phyloP scores from a whole-genome alignment of 2,888 invertebrate species.

The Heliconius cydno region DNA sequence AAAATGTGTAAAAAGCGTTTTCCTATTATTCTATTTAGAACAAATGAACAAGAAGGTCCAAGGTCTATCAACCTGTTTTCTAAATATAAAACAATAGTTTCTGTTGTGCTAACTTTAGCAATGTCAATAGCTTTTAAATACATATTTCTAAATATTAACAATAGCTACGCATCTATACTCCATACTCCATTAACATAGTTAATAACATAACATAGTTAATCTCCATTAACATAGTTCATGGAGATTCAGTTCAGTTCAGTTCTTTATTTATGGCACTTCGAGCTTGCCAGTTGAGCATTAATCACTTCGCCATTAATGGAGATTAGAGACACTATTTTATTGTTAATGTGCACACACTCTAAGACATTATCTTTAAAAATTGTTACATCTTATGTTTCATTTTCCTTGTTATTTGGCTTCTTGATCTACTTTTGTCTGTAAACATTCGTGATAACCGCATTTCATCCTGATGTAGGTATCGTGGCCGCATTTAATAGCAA shows the following conservation, averaged over 20 bases:
- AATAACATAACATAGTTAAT: too few species aligned
- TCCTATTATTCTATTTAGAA: too few species aligned
- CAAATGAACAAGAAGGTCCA: neutral
- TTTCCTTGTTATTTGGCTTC: slow-evolving; percentile 27
- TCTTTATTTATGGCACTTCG: too few species aligned
- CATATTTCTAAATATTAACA: neutral
- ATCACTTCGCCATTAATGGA: neutral
- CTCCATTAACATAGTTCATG: too few species aligned
- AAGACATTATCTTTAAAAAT: slow-evolving; percentile 17
- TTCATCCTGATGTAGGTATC: slow-evolving; percentile 23
- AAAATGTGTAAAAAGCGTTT: too few species aligned
- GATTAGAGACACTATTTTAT: too few species aligned
- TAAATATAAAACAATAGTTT: too few species aligned
- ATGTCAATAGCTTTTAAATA: neutral
- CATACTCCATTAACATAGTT: too few species aligned
- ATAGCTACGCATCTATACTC: neutral
- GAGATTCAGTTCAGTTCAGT: too few species aligned
- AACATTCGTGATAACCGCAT: slow-evolving; percentile 42
- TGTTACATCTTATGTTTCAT: slow-evolving; percentile 26
- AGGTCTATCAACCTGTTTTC: neutral
- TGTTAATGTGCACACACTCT: slow-evolving; percentile 4
- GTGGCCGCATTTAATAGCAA: slow-evolving; percentile 20
- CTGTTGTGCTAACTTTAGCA: too few species aligned
- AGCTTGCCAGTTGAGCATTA: too few species aligned
- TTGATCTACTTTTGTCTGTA: slow-evolving; percentile 38